Evolutionary conservation across 2,113 vertebrate genomes (phyloP).

Genomic region (Romanogobio albipinnatus): DNA sequence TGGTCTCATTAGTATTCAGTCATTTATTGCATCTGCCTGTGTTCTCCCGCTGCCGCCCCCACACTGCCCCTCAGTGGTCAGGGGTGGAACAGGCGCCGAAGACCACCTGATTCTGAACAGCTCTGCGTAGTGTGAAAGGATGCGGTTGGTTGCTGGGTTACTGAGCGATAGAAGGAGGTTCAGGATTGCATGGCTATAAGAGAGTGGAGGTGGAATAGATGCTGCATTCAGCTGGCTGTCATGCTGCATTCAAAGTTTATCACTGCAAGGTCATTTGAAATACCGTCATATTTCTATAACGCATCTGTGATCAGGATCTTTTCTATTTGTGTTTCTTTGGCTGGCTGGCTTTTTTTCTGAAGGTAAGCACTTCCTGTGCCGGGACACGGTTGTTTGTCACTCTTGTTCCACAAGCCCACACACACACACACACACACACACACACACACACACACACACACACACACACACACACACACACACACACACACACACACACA

Average conservation of each 20-base stretch:
- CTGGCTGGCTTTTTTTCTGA: neutral
- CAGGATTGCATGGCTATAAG: neutral
- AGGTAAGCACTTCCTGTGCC: neutral
- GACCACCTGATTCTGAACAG: neutral
- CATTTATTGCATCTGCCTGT: neutral
- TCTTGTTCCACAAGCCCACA: conserved; percentile 42
- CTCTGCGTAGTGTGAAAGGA: neutral
- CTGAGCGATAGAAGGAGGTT: neutral
- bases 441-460: conserved; percentile 54
- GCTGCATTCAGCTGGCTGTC: conserved; percentile 13
- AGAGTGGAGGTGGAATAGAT: conserved; percentile 29
- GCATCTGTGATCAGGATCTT: neutral
- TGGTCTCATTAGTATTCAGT: neutral
- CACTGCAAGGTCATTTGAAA: conserved; percentile 39
- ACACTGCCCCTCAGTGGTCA: conserved; percentile 12
- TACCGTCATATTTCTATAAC: conserved; percentile 12
- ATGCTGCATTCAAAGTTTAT: conserved; percentile 31
- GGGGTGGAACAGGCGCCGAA: neutral
- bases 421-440: conserved; percentile 57
- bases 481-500: conserved; percentile 42
- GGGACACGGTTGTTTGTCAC: neutral
- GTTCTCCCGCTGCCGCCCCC: neutral
- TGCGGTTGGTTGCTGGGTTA: conserved; percentile 33
- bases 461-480: neutral
- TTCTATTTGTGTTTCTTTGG: neutral